Evolutionary conservation across 2,888 invertebrate species (phyloP), one percentile per base, ranked within the genome.

Genomic region (Sarcophaga subvicina): DNA sequence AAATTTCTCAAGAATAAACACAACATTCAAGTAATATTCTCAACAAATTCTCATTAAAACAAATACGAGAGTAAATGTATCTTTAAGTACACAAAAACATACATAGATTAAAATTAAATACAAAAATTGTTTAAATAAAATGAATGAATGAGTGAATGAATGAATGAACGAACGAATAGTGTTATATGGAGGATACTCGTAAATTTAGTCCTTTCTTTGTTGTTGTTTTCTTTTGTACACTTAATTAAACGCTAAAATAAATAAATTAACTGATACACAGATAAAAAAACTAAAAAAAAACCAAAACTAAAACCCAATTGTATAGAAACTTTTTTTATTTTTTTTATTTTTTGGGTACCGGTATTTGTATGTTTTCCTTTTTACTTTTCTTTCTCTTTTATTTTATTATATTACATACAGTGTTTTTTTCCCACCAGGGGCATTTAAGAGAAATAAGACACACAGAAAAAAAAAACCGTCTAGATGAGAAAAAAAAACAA

Each of bases 241-340:
- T 80, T 85, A 88, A 88, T 85, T 83, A 88, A 80, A 78, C 77
- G 71, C 67, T 84, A 63, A 81, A 85, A 67, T 73, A 88, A 85
- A 87, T 83, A 83, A 80, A 76, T 86, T 80, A 76, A 79, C 82
- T 83, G 86, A 71, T 86, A 75, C 59, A 54, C 64, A 72, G 80
- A 84, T 84, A 84, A 84, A 73, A 49, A 4, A 5, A 8, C 27
- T 2, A 10, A 25, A 20, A 27, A 8, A 45, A 47, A 60, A 66
- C 2, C 64, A 20, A 77, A 77, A 66, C 27, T 49, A 59, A 69
- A 47, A 75, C 17, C 59, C 59, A 37, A 37, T 10, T 66, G 54
- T 59, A 71, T 59, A 71, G 37, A 77, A 76, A 79, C 70, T 76
- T 81, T 25, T 75, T 54, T 22, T 37, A 0, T n/a, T 69, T 63